Base-by-base conservation (phyloP, 1,140 invertebrate species). In the Forficula auricularia region DNA sequence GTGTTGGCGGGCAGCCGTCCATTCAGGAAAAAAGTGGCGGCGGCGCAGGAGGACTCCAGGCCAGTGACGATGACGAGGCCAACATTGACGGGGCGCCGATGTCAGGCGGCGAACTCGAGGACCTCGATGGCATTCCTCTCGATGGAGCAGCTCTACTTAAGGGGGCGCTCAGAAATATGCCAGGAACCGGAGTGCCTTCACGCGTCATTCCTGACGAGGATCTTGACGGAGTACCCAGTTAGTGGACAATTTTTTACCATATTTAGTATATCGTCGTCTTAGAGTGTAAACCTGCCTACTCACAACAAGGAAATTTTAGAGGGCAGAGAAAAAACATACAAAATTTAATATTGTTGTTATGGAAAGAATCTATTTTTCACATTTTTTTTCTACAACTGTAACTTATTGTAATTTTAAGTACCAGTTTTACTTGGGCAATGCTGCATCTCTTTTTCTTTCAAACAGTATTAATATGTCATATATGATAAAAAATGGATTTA, bases 131-230 rank as follows among this genome's bases (percentile, higher is more conserved):
- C n/a, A 65, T 76, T 37, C 85, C 86, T 6, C 65, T 91, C 16
- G 84, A 88, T 61, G 83, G 82, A 14, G 82, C 80, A 31, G 77
- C 81, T 19, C 62, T 87, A 44, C 61, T 82, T 0, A 81, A 81
- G 65, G 72, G 68, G 53, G 77, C 68, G 40, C 63, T 74, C 59
- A 75, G 72, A 52, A 62, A 63, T 27, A 62, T 65, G 20, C 45
- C 69, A 2, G 36, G 39, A 6, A 40, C 51, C 1, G 33, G 10
- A 13, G 45, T 50, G n/a, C 45, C 51, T 38, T 48, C 50, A 18
- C 53, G 46, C 9, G 52, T 54, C 3, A 53, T 55, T 1, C 52
- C 46, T 46, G 63, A 68, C 36, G 72, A 74, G 45, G 79, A 83
- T 50, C 77, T 84, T 42, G 81, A 83, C 58, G 81, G 80, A 14